Evolutionary conservation across 2,888 invertebrate species (phyloP).

Genomic region (Zaprionus obscuricornis): DNA sequence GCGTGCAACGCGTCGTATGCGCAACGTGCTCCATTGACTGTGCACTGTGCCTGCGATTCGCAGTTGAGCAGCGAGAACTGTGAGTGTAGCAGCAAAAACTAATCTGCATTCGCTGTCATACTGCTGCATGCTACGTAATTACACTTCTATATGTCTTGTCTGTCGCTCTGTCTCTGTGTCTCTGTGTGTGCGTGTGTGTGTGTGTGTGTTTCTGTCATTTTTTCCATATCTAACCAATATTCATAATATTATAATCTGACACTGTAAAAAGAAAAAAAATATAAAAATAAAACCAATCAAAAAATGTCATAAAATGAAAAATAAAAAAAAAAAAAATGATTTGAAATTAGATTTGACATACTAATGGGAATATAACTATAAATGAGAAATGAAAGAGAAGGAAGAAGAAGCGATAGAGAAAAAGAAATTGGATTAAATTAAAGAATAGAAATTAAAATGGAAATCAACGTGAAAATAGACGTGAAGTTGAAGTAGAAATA

Average conservation of each 20-base stretch:
- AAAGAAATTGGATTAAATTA: too few species aligned
- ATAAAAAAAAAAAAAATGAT: background rate
- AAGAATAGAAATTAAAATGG: too few species aligned
- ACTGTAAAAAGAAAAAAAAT: constrained; percentile 3
- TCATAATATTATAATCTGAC: constrained; percentile 13
- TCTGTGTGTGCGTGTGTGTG: background rate
- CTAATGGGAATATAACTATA: too few species aligned
- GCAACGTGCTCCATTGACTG: constrained; percentile 35
- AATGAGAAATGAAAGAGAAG: too few species aligned
- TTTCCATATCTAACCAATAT: constrained; percentile 16
- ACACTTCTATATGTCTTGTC: background rate
- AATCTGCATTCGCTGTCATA: constrained; percentile 49
- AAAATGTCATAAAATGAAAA: background rate
- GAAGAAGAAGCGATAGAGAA: too few species aligned
- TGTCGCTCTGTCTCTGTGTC: background rate
- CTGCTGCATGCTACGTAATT: constrained; percentile 37
- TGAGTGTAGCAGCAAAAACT: constrained; percentile 22
- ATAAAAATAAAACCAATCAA: background rate
- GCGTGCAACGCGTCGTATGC: constrained; percentile 43
- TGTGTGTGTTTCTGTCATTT: background rate
- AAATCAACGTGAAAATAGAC: too few species aligned
- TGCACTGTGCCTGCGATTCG: background rate
- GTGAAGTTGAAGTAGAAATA: too few species aligned
- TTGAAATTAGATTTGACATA: too few species aligned
- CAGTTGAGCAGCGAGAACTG: background rate